phyloP scores from a whole-genome alignment of 2,888 invertebrate genomes.

The Eupithecia vulgata region DNA sequence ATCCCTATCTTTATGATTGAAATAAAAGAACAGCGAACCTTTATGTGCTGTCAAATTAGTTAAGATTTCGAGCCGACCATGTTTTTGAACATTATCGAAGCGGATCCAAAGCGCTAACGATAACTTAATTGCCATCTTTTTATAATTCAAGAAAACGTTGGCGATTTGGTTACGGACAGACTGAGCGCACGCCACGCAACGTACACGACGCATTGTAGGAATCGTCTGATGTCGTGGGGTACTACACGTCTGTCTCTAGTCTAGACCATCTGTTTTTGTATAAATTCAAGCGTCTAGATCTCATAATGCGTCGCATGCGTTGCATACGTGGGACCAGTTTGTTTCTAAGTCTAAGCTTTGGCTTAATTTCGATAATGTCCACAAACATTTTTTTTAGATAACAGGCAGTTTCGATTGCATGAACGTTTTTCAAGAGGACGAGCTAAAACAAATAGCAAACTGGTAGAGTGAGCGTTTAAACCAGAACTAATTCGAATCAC shows the following conservation, averaged over 20 bases:
- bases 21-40: too few species aligned
- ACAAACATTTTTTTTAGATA: not conserved
- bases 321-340: not conserved
- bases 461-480: not conserved
- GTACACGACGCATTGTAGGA: not conserved
- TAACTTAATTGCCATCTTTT: too few species aligned
- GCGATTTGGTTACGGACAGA: not conserved
- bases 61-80: too few species aligned
- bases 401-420: not conserved
- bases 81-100: not conserved
- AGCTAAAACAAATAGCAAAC: not conserved
- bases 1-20: too few species aligned
- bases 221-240: not conserved
- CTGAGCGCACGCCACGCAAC: not conserved
- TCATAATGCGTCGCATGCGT: not conserved
- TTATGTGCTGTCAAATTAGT: too few species aligned
- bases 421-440: not conserved
- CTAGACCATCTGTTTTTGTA: not conserved
- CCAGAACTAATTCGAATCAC: too few species aligned
- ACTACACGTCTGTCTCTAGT: too few species aligned
- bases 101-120: not conserved
- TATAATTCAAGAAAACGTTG: not conserved
- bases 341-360: not conserved
- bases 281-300: not conserved
- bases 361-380: not conserved